Conservation (phyloP, 1,140 invertebrate species). For the Dolichoris vasculosae region DNA sequence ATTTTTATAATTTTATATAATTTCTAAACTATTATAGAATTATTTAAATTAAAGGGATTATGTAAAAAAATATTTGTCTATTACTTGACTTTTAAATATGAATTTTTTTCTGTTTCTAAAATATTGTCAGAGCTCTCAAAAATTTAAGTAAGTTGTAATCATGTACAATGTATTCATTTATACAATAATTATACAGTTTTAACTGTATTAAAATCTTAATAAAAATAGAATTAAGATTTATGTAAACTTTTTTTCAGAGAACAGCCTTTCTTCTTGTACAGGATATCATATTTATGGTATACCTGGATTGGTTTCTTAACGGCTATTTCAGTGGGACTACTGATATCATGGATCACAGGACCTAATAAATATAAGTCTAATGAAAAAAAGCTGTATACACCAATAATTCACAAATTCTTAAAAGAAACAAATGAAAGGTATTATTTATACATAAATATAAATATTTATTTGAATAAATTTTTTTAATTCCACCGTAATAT, state of each 20-base stretch:
- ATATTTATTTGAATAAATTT: neutral
- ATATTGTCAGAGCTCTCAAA: too few species aligned
- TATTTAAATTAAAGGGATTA: too few species aligned
- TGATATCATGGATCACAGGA: conserved; percentile 82
- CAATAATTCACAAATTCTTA: conserved; percentile 63
- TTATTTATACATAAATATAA: neutral
- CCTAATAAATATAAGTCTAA: conserved; percentile 67
- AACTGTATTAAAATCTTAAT: too few species aligned
- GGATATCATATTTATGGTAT: conserved; percentile 81
- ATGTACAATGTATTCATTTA: too few species aligned
- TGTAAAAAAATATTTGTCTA: too few species aligned
- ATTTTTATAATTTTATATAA: too few species aligned
- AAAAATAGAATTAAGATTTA: neutral
- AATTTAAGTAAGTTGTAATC: too few species aligned
- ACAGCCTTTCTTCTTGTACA: conserved; percentile 77
- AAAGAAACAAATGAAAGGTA: conserved; percentile 31
- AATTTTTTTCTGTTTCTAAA: too few species aligned
- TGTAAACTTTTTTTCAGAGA: conserved; percentile 60
- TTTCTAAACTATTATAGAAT: too few species aligned
- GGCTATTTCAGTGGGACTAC: conserved; percentile 80
- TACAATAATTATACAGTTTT: too few species aligned
- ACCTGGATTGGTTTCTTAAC: conserved; percentile 81
- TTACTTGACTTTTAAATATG: too few species aligned
- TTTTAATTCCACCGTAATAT: too few species aligned
- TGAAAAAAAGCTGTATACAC: conserved; percentile 69